Evolutionary conservation across 2,797 vertebrate species (phyloP), one percentile per base, ranked within the genome.

Genomic region (Numenius phaeopus): DNA sequence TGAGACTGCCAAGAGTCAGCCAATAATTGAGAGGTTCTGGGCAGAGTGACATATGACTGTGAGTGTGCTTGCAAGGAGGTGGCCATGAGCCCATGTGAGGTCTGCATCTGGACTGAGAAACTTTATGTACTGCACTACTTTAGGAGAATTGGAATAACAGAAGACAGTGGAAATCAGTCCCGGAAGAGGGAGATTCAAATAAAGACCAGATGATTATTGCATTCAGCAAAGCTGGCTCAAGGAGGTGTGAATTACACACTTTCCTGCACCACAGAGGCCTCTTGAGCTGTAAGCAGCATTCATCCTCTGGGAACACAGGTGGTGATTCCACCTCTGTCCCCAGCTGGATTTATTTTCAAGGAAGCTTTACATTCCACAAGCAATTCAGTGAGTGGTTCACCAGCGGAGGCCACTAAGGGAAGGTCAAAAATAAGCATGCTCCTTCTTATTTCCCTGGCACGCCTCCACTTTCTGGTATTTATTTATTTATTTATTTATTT

Each of bases 241-340:
- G 95, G 94, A 97, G 93, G 96, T 97, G 95, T 96, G 94, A 97
- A 97, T 97, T 97, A 96, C 96, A 97, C 95, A 96, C 96, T 97
- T 97, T 44, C 96, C 95, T 96, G 93, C 83, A 90, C 97, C 97
- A 94, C 93, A 95, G 92, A 96, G 96, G 93, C 93, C 97, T 96
- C 94, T 96, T 93, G 95, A 95, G 92, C 93, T 93, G 59, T 95
- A 93, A 93, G 95, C 94, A 85, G 90, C 92, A 89, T 90, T 96
- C 64, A n/a, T 95, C 96, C 95, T 87, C 94, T 94, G 97, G 96
- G 97, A 97, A 94, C 94, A 95, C 93, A 96, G 96, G 95, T 97
- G 95, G 93, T 96, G 96, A 97, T 97, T 97, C 97, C 94, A 97
- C 96, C 97, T 96, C 92, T 97, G 97, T 96, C 90, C 96, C 92